Conservation (phyloP, 2,113 vertebrate genomes). For the Cisticola juncidis region DNA sequence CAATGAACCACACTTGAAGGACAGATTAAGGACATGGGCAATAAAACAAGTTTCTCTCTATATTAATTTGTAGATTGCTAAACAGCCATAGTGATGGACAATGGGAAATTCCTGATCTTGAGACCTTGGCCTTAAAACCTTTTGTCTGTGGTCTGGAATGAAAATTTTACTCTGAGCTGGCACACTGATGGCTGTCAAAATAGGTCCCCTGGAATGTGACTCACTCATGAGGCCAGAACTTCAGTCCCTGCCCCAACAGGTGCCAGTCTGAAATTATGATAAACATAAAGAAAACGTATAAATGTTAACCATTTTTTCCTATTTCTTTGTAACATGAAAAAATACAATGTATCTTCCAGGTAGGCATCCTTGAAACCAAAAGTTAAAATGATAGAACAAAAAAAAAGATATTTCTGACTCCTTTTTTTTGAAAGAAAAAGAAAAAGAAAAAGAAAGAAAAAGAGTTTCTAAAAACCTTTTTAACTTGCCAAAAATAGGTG, state of each 20-base stretch:
- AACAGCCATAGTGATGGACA: neutral
- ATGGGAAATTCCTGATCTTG: neutral
- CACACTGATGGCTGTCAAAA: neutral
- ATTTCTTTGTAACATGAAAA: neutral
- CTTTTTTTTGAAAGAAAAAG: neutral
- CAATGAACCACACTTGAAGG: neutral
- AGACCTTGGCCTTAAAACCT: neutral
- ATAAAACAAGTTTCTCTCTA: neutral
- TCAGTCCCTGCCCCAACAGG: fast-evolving
- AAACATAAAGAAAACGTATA: neutral
- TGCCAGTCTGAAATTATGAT: neutral
- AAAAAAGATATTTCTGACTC: fast-evolving
- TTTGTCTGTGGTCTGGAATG: neutral
- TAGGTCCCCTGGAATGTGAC: fast-evolving
- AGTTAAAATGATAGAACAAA: neutral
- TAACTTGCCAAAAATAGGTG: neutral
- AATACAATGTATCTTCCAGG: neutral
- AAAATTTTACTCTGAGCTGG: neutral
- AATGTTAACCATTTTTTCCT: neutral
- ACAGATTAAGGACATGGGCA: neutral
- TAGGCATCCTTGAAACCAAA: neutral
- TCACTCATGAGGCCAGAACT: fast-evolving
- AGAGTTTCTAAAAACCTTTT: neutral
- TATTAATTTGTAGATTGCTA: neutral
- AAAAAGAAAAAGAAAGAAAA: neutral